A percentile compares a stretch with the other conserved stretches of the same genome.
Evolutionary conservation across 2,888 invertebrate genomes (phyloP).

Genomic region (Arrhopalites spinosus): DNA sequence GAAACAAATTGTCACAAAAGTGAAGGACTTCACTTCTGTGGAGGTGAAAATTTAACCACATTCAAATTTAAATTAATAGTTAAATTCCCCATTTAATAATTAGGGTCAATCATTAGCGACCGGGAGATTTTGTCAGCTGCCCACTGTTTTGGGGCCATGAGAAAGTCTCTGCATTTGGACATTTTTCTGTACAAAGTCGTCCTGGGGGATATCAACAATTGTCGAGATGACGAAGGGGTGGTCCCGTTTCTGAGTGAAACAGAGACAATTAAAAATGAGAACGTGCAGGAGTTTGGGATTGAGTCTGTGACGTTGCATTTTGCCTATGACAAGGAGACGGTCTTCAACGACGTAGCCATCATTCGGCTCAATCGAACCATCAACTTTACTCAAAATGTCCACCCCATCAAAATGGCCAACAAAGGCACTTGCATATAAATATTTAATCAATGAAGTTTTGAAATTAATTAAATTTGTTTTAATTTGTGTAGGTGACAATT

Average conservation of each 20-base stretch:
- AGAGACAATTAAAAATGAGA: background rate
- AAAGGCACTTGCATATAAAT: conserved; percentile 33
- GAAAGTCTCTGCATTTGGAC: background rate
- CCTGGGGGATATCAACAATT: conserved; percentile 51
- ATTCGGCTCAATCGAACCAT: conserved; percentile 46
- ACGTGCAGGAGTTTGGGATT: conserved; percentile 45
- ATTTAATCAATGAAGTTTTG: no score
- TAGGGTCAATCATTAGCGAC: conserved; percentile 39
- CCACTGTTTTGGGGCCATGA: background rate
- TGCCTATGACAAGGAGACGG: conserved; percentile 44
- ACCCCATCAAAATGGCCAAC: conserved; percentile 45
- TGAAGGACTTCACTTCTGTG: conserved; percentile 53
- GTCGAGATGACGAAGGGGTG: conserved; percentile 40
- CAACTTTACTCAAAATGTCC: conserved; percentile 43
- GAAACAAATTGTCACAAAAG: conserved; percentile 45
- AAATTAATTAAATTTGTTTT: background rate
- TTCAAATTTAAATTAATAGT: background rate
- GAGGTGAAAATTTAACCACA: conserved; percentile 34
- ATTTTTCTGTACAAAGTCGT: no score
- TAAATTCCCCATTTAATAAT: no score
- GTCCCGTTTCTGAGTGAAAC: background rate
- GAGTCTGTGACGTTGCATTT: conserved; percentile 49
- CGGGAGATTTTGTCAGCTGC: conserved; percentile 44
- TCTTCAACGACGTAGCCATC: conserved; percentile 50
- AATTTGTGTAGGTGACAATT: conserved; percentile 39